Base-by-base conservation (phyloP, 2,797 vertebrate genomes). In the Lutjanus campechanus region DNA sequence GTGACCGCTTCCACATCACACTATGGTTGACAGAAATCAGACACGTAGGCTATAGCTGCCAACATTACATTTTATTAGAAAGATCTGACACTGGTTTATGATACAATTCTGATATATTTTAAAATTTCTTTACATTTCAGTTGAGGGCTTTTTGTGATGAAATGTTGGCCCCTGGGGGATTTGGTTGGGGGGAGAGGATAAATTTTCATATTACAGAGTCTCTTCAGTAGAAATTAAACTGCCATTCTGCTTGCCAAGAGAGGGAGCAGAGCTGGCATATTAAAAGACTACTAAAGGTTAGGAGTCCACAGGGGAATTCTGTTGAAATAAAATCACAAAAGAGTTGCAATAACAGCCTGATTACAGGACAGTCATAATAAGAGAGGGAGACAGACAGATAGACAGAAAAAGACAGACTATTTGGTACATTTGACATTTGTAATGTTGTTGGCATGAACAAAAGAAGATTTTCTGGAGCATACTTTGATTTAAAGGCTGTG, bases 281-380 rank as follows among this genome's bases (percentile, higher is more conserved):
- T 93, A 93, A 95, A 93, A 86, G 71, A 85, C 79, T 79, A 78
- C 76, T 82, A 95, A 95, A 95, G 93, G 94, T 94, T 93, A 95
- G 83, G 68, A 81, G 79, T 90, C 88, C 74, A 84, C 84, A 0
- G 70, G 90, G 93, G 92, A 90, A 89, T 93, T 84, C 79, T 77
- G 59, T 69, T 73, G 65, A 83, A 89, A 90, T 86, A 84, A 90
- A 89, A 88, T 74, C 77, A 90, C 79, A 84, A 77, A 89, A 90
- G 87, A 88, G 87, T 82, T 81, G 77, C 81, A 87, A 81, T 90
- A 88, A 79, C 84, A 87, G 55, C 59, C 79, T 84, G 85, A 87
- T 93, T 89, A 91, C 68, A 88, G 80, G 68, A 71, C 72, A 77
- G 71, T 79, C 86, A 84, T 87, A 84, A 85, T 86, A 72, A 73